Conservation (phyloP, 2,113 vertebrate genomes). For the Nanorana parkeri region DNA sequence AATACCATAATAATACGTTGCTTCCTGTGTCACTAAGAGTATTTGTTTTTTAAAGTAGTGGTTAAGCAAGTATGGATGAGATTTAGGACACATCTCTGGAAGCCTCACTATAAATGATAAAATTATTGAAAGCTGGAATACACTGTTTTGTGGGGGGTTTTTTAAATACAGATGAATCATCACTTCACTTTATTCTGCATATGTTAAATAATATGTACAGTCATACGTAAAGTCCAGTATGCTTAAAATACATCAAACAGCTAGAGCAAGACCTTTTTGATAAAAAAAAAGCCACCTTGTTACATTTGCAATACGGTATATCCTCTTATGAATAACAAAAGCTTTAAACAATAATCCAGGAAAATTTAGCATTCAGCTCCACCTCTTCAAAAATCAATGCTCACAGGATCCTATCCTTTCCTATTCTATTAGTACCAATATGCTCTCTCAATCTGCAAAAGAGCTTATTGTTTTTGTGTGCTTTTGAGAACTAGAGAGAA, state of each 20-base stretch:
- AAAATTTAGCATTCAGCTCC: slow-evolving; percentile 44
- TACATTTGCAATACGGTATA: slow-evolving; percentile 54
- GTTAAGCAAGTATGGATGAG: too few species aligned
- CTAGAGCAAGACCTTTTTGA: slow-evolving; percentile 34
- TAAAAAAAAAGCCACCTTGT: slow-evolving; percentile 29
- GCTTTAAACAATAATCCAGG: slow-evolving; percentile 48
- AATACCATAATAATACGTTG: too few species aligned
- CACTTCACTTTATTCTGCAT: neutral
- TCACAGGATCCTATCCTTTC: neutral
- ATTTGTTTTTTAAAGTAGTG: too few species aligned
- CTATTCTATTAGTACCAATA: too few species aligned
- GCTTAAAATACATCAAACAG: slow-evolving; percentile 24
- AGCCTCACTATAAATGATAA: too few species aligned
- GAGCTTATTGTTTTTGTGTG: slow-evolving; percentile 24
- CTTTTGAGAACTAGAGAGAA: slow-evolving; percentile 27
- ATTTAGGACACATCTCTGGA: too few species aligned
- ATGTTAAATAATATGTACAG: neutral
- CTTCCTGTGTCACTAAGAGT: too few species aligned
- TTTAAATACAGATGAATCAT: too few species aligned
- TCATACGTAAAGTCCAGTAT: slow-evolving; percentile 12
- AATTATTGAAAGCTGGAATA: too few species aligned
- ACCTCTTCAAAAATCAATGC: slow-evolving; percentile 38
- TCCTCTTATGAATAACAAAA: slow-evolving; percentile 46
- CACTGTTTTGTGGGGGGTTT: too few species aligned
- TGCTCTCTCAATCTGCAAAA: neutral